phyloP scores from a whole-genome alignment of 2,797 vertebrate species.

The Ispidina picta region DNA sequence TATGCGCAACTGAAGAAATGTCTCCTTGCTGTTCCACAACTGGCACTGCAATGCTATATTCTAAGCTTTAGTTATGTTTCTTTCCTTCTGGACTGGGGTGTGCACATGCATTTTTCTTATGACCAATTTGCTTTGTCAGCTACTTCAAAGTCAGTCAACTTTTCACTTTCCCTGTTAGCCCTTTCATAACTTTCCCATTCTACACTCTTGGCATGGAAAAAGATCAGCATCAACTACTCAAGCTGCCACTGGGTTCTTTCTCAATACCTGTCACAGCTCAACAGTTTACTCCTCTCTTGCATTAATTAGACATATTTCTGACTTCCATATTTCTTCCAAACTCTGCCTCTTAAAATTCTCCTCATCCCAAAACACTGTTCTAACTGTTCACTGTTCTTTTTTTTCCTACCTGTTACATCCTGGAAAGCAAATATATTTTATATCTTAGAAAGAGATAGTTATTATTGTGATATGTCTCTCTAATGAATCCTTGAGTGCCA shows the following conservation, averaged over 20 bases:
- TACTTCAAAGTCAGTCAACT: background rate
- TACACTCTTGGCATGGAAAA: background rate
- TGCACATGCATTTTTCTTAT: background rate
- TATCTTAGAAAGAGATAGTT: background rate
- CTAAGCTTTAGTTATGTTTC: slow-evolving; percentile 33
- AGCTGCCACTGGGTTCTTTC: background rate
- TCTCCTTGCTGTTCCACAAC: slow-evolving; percentile 28
- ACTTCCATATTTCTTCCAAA: background rate
- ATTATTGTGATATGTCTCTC: background rate
- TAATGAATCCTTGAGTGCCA: background rate
- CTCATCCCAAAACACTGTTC: background rate
- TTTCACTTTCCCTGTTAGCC: background rate
- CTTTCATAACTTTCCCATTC: background rate
- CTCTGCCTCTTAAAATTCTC: background rate
- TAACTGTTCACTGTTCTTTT: background rate
- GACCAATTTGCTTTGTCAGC: background rate
- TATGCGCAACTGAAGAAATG: slow-evolving; percentile 7
- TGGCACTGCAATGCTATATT: background rate
- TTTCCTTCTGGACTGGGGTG: background rate
- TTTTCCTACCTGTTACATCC: background rate
- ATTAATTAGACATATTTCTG: background rate
- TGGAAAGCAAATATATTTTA: background rate
- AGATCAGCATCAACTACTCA: background rate
- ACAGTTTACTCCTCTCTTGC: background rate
- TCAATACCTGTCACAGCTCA: background rate